phyloP scores from a whole-genome alignment of 35 echinoderm and acorn worm species.

The Apostichopus parvimensis region DNA sequence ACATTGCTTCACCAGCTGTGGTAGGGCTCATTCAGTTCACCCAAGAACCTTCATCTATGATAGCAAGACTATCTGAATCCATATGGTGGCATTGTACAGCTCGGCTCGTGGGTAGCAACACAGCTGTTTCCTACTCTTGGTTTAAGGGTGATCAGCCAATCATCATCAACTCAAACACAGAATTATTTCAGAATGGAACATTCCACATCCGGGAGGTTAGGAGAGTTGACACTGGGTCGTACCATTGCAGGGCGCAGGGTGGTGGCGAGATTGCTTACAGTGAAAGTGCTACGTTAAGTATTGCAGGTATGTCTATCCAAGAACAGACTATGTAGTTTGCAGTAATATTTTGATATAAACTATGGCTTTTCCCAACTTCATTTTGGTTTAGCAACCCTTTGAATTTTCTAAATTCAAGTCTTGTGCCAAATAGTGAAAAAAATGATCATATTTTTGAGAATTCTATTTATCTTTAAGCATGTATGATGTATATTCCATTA shows the following conservation, averaged over 20 bases:
- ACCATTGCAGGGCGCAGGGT: constrained; percentile 47
- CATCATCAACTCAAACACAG: constrained; percentile 4
- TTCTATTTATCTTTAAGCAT: too few relatives aligned
- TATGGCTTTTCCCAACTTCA: too few relatives aligned
- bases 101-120: background rate
- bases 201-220: constrained; percentile 42
- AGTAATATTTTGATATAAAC: too few relatives aligned
- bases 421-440: too few relatives aligned
- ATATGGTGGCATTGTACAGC: constrained; percentile 58
- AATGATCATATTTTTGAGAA: too few relatives aligned
- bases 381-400: too few relatives aligned
- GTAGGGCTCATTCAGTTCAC: constrained; percentile 45
- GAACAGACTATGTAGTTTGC: too few relatives aligned
- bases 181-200: constrained; percentile 61
- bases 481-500: too few relatives aligned
- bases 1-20: background rate
- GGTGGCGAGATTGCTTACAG: constrained; percentile 40
- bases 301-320: background rate
- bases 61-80: constrained; percentile 15
- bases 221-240: constrained; percentile 21
- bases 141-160: constrained; percentile 16
- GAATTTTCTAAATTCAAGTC: too few relatives aligned
- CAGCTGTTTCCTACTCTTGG: constrained; percentile 31
- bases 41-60: constrained; percentile 28
- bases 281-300: constrained; percentile 27